Base-by-base conservation (phyloP, 1,140 invertebrate species). In the Neodiprion pinetum region DNA sequence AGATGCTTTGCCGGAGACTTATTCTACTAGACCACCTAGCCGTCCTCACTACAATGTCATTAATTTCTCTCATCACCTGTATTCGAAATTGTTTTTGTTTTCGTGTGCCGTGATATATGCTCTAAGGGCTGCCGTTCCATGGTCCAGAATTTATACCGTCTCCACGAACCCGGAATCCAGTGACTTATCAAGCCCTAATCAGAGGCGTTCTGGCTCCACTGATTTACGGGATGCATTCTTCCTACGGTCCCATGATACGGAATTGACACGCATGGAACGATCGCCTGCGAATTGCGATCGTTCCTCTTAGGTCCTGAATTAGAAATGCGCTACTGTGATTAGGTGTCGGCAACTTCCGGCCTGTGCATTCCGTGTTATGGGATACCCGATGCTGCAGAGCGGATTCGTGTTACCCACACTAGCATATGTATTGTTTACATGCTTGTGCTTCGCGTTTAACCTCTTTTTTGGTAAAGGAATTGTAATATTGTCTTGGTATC, bases 401-500 rank as follows among this genome's bases (percentile, higher is more conserved):
- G 50, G 50, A 53, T 53, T 53, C 50, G 50, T 53, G 50, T 53
- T n/a, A 53, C 50, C 50, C 50, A 53, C 50, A 53, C 50, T 1
- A 53, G 50, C 50, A 53, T 53, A 53, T 53, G 50, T 1, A 2
- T 53, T 53, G 50, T 53, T 53, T 53, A 53, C 1, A 53, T 53
- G 50, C 50, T 53, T n/a, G n/a, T 11, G 1, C n/a, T 53, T 53
- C 50, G 50, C 1, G 50, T n/a, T 53, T 53, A 53, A 53, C 1
- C 2, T 53, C 50, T 53, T 53, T 53, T 10, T 1, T 21, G 17
- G 17, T 53, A 53, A 53, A 53, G 10, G 50, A 53, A 53, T 53
- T 53, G 50, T 53, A 53, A 53, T 53, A 53, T 53, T 53, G n/a
- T 53, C n/a, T 53, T 53, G 50, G 10, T 53, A 53, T 53, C 50